Evolutionary conservation across 2,797 vertebrate species (phyloP).

Genomic region (Peromyscus aztecus): DNA sequence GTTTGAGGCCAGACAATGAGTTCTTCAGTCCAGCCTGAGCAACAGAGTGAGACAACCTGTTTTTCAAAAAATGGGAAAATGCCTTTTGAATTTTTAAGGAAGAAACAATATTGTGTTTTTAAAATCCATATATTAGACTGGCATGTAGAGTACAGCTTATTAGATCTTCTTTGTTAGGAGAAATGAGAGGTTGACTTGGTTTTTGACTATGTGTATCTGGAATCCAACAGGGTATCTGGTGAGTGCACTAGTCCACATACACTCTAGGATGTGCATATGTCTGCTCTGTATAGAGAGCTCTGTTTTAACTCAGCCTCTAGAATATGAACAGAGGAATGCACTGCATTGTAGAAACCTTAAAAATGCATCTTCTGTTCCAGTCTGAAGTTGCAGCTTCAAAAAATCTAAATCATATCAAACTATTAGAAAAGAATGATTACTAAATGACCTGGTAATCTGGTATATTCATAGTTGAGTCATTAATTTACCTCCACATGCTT

Average conservation of each 20-base stretch:
- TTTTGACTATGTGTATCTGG: background rate
- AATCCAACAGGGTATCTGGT: background rate
- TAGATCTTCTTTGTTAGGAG: constrained; percentile 1
- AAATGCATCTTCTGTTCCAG: background rate
- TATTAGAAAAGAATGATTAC: background rate
- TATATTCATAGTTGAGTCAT: background rate
- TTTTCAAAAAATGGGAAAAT: background rate
- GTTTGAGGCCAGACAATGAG: background rate
- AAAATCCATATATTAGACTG: background rate
- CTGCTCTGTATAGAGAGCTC: background rate
- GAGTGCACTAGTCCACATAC: background rate
- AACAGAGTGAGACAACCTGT: background rate
- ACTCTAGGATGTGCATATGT: background rate
- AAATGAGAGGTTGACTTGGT: constrained; percentile 20
- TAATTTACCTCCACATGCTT: background rate
- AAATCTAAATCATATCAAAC: background rate
- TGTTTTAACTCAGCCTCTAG: background rate
- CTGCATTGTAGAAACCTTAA: background rate
- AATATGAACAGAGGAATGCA: background rate
- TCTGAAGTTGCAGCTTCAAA: background rate
- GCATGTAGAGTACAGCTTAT: background rate
- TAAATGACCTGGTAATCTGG: background rate
- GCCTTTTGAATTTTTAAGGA: background rate
- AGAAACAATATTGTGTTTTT: background rate
- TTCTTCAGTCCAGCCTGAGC: background rate